Percentiles rank a stretch among this genome's conserved stretches.
Conservation (phyloP, 2,797 vertebrate genomes). For the Anguilla obscura region DNA sequence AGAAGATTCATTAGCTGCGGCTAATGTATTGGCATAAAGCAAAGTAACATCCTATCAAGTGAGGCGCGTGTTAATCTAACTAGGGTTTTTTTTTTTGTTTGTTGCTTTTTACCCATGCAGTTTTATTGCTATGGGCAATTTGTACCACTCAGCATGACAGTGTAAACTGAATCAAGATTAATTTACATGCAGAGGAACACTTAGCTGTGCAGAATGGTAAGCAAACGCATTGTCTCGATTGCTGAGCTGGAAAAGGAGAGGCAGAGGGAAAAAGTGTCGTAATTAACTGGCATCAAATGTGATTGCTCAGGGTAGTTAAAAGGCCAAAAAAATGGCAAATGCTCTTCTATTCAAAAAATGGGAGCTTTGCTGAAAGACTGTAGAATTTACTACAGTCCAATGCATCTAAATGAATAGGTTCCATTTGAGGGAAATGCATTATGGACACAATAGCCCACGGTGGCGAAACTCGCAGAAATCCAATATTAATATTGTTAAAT, state of each 20-base stretch:
- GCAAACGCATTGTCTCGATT: constrained; percentile 94
- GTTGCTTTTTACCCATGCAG: constrained; percentile 87
- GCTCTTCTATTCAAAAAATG: constrained; percentile 35
- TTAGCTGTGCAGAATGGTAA: constrained; percentile 96
- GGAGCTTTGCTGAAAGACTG: neutral
- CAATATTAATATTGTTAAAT: constrained; percentile 29
- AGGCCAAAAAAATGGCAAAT: constrained; percentile 72
- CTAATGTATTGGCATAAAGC: constrained; percentile 99
- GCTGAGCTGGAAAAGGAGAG: constrained; percentile 85
- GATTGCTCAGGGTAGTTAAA: constrained; percentile 89
- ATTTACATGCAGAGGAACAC: constrained; percentile 99
- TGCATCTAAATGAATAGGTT: constrained; percentile 41
- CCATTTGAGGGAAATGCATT: constrained; percentile 48
- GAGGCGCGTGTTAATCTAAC: constrained; percentile 83
- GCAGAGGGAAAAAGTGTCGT: constrained; percentile 73
- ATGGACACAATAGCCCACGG: constrained; percentile 47
- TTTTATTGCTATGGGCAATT: constrained; percentile 99
- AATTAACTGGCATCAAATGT: constrained; percentile 98
- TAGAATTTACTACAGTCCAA: constrained; percentile 29
- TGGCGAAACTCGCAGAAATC: neutral
- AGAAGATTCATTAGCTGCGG: constrained; percentile 94
- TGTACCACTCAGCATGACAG: constrained; percentile 99
- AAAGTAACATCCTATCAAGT: constrained; percentile 97
- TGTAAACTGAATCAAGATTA: constrained; percentile 99
- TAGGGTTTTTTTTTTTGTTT: constrained; percentile 76